These are phyloP conservation scores for Meloe dianella DNA, from an alignment of 2,888 invertebrate species.

Conservation along the genomic window DNA sequence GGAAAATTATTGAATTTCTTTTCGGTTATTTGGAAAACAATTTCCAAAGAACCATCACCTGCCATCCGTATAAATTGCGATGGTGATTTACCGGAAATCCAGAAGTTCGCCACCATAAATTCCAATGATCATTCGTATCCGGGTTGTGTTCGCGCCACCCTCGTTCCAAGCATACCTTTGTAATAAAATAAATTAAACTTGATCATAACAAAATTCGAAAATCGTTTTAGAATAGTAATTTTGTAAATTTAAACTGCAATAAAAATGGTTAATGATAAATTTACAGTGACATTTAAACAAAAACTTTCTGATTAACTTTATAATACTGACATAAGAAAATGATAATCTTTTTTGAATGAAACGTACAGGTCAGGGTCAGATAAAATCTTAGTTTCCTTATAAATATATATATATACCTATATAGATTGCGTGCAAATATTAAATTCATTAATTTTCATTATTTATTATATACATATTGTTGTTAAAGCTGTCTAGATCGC, in stretches of 20 bases:
- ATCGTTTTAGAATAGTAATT: background rate
- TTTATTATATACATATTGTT: constrained; percentile 38
- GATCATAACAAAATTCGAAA: background rate
- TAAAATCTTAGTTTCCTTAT: constrained; percentile 22
- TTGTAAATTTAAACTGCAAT: background rate
- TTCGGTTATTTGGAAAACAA: background rate
- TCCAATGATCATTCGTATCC: constrained; percentile 76
- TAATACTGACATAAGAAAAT: background rate
- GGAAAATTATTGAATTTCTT: background rate
- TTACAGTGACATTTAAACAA: background rate
- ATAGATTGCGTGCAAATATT: constrained; percentile 43
- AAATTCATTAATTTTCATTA: constrained; percentile 47
- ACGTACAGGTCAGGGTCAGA: constrained; percentile 21
- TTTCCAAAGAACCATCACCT: constrained; percentile 60
- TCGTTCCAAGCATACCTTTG: constrained; percentile 75
- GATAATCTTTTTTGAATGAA: background rate
- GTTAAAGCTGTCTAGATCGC: constrained; percentile 31
- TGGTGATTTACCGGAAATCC: constrained; percentile 73
- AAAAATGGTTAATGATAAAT: background rate
- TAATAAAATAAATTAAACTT: background rate
- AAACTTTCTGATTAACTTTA: background rate
- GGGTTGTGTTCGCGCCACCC: constrained; percentile 79
- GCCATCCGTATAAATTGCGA: constrained; percentile 73
- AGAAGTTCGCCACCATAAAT: constrained; percentile 83
- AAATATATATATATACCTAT: too few species aligned